Evolutionary conservation across 2,113 vertebrate genomes (phyloP), one percentile per base, ranked within the genome.

Genomic region (Hippoglossus stenolepis): DNA sequence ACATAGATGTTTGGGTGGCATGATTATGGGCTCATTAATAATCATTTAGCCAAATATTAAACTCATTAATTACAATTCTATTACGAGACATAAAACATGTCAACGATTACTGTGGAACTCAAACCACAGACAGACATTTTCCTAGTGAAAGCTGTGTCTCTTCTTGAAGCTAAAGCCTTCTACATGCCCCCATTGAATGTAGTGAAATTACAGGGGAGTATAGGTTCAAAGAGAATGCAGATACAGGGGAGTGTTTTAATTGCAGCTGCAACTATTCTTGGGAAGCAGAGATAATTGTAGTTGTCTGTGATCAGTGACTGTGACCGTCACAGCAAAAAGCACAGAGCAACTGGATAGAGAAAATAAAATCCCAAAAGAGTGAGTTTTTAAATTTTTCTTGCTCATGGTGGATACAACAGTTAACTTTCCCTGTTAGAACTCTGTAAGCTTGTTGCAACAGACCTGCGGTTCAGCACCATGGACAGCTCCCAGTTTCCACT

Each of bases 401-500:
- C 24, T 56, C 15, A 49, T 8, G 20, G 28, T 1, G 6, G 2
- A 54, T 23, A 24, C 13, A 15, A 40, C 3, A 57, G 53, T 31
- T 51, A 53, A 20, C 40, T 20, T 20, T 45, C 4, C 45, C n/a
- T 51, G 4, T 18, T 38, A 12, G 1, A 5, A 7, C n/a, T 28
- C 1, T 40, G 2, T 23, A 21, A 26, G 12, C 57, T 15, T 2
- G 8, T 35, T 13, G 24, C 15, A 47, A 38, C 38, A 63, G 43
- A 28, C 21, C 65, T 14, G 2, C 24, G 20, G 57, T 73, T 85
- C 82, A 90, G 88, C 58, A 85, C 89, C 74, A 61, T 0, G 80
- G 77, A 83, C 61, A 90, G 84, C 57, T 69, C 74, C 43, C 0
- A 0, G 14, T 14, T 15, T 20, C 28, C 56, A 24, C 31, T 3